Percentiles rank a stretch among this genome's conserved stretches.
Evolutionary conservation across 2,888 invertebrate genomes (phyloP).

Genomic region (Sesamia inferens): DNA sequence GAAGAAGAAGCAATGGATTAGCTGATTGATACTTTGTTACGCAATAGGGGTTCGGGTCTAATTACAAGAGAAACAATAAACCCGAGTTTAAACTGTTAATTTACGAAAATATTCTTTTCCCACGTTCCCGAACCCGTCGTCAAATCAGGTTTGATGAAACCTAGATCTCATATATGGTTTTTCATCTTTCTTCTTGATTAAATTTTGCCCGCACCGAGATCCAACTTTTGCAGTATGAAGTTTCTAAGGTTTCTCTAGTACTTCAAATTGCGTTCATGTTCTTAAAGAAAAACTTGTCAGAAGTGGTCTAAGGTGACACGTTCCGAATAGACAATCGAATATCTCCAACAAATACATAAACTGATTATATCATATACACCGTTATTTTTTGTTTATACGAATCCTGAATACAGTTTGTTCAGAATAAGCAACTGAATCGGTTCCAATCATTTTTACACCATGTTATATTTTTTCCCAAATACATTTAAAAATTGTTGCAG

Average conservation of each 20-base stretch:
- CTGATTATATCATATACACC: no score
- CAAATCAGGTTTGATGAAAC: background rate
- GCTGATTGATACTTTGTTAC: background rate
- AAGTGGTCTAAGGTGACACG: background rate
- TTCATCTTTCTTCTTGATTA: background rate
- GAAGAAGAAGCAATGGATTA: no score
- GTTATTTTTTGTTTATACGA: no score
- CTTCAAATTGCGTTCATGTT: background rate
- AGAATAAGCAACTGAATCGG: no score
- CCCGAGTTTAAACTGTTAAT: background rate
- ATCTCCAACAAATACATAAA: no score
- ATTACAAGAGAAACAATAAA: background rate
- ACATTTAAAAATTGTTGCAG: no score
- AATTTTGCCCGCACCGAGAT: constrained; percentile 2
- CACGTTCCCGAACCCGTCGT: no score
- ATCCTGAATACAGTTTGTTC: no score
- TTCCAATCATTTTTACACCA: no score
- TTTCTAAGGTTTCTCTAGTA: constrained; percentile 1
- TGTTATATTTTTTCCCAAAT: no score
- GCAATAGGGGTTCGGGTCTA: background rate
- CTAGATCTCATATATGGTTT: background rate
- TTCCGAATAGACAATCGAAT: no score
- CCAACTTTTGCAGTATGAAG: background rate
- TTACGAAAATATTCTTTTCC: no score
- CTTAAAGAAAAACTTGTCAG: background rate